A percentile compares a stretch with the other conserved stretches of the same genome.
phyloP scores from a whole-genome alignment of 2,113 vertebrate genomes.

The Notarius lentiginosus region DNA sequence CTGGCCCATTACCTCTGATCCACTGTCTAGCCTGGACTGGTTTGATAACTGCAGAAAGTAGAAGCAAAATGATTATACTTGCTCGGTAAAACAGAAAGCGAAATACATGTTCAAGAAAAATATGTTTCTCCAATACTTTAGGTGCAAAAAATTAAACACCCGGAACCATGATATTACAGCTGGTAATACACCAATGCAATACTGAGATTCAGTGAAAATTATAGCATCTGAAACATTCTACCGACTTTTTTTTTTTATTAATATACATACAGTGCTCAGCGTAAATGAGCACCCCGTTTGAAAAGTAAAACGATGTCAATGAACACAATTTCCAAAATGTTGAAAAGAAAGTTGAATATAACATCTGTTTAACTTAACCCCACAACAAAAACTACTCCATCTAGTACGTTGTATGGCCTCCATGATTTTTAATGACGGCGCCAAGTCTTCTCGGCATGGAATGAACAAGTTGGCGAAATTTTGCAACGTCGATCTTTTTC shows the following conservation, averaged over 20 bases:
- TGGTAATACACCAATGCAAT: background rate
- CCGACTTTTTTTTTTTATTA: background rate
- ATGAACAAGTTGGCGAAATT: too few relatives aligned
- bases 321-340: too few relatives aligned
- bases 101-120: background rate
- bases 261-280: background rate
- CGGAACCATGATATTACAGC: background rate
- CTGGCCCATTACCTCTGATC: conserved; percentile 82
- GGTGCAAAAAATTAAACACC: background rate
- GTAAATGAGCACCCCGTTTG: too few relatives aligned
- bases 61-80: background rate
- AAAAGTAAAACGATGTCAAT: too few relatives aligned
- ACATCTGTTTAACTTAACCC: too few relatives aligned
- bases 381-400: too few relatives aligned
- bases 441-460: too few relatives aligned
- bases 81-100: background rate
- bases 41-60: conserved; percentile 65
- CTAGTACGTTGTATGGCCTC: too few relatives aligned
- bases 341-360: too few relatives aligned
- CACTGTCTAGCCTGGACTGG: conserved; percentile 88
- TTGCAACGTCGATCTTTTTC: too few relatives aligned
- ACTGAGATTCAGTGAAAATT: background rate
- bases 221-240: background rate
- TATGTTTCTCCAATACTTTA: background rate
- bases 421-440: too few relatives aligned